phyloP scores from a whole-genome alignment of 2,888 invertebrate genomes.

The Zaprionus lineosus region DNA sequence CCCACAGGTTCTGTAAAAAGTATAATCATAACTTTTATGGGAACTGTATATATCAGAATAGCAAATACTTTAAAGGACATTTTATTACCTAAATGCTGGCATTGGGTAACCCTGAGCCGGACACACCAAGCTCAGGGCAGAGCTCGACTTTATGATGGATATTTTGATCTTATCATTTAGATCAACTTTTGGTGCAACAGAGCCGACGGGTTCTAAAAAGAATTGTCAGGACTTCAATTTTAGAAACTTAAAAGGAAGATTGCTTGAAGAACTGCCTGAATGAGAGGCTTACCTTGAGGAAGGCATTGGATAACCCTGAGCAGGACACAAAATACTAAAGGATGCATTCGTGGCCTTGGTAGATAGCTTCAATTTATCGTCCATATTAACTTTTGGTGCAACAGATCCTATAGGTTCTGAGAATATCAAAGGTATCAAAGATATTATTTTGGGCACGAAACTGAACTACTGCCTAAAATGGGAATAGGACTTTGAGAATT shows the following conservation, averaged over 20 bases:
- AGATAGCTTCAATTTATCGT: constrained; percentile 85
- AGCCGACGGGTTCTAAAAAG: constrained; percentile 83
- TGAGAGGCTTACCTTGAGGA: constrained; percentile 83
- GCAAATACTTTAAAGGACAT: no score
- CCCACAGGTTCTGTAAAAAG: constrained; percentile 83
- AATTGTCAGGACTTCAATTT: not conserved
- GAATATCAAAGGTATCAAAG: not conserved
- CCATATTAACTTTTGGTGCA: constrained; percentile 87
- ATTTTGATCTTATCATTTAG: constrained; percentile 82
- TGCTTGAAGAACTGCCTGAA: constrained; percentile 43
- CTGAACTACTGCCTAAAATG: not conserved
- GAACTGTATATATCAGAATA: no score
- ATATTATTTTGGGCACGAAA: not conserved
- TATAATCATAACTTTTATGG: no score
- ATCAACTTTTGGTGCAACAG: constrained; percentile 85
- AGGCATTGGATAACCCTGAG: constrained; percentile 88
- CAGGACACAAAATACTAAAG: constrained; percentile 84
- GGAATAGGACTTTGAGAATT: no score
- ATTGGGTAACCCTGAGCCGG: constrained; percentile 88
- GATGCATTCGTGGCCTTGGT: constrained; percentile 30
- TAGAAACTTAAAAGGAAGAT: not conserved
- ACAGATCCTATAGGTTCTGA: constrained; percentile 84
- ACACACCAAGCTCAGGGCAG: constrained; percentile 86
- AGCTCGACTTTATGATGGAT: constrained; percentile 69
- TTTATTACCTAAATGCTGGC: constrained; percentile 73